These are phyloP conservation scores for Callipepla californica DNA, from an alignment of 2,113 vertebrate genomes.

Conservation along the genomic window DNA sequence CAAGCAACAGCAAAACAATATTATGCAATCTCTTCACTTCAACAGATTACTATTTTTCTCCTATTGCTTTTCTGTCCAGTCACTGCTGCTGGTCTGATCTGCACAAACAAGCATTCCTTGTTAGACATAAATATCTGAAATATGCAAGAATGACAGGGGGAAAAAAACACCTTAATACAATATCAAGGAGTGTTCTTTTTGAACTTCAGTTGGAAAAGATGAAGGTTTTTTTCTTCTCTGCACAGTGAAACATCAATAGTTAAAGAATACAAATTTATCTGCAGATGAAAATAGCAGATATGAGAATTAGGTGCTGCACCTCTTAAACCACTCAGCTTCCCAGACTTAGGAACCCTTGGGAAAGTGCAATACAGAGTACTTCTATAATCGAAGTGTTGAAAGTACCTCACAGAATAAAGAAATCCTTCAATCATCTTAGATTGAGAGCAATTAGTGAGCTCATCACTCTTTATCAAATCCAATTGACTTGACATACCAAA, in stretches of 20 bases:
- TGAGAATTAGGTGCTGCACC: neutral
- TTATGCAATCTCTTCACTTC: neutral
- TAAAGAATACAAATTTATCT: neutral
- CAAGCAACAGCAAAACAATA: neutral
- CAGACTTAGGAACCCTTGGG: neutral
- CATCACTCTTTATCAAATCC: neutral
- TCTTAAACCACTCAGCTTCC: neutral
- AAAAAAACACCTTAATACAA: neutral
- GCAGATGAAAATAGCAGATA: neutral
- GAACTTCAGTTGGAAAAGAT: neutral
- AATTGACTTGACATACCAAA: neutral
- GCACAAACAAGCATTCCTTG: neutral
- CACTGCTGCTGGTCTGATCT: neutral
- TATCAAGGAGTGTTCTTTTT: neutral
- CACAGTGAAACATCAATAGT: neutral
- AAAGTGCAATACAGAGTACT: neutral
- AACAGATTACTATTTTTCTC: neutral
- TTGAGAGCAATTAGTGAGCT: neutral
- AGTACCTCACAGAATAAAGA: neutral
- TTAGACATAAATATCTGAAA: neutral
- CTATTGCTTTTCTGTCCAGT: slow-evolving; percentile 17
- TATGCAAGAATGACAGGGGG: neutral
- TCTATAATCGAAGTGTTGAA: neutral
- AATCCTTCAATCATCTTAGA: neutral
- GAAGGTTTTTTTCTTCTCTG: neutral